Percentiles rank a stretch among this genome's conserved stretches.
phyloP scores from a whole-genome alignment of 2,797 vertebrate species.

The Pantherophis alleghaniensis region DNA sequence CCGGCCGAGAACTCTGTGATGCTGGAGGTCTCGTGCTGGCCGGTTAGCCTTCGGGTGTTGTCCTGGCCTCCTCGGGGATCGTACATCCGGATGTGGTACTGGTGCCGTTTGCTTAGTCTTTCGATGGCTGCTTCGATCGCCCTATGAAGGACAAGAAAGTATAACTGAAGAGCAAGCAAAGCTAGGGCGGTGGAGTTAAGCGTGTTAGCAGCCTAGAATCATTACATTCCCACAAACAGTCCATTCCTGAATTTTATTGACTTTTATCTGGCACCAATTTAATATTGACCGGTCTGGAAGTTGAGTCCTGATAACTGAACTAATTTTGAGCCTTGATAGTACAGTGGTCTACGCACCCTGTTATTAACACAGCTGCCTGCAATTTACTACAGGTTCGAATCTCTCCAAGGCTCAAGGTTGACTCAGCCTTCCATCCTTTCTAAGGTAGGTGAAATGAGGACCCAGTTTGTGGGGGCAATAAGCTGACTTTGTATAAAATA shows the following conservation, averaged over 20 bases:
- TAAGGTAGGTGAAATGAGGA: no score
- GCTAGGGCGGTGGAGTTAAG: not conserved
- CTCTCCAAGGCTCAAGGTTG: no score
- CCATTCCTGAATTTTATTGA: not conserved
- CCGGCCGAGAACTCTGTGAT: constrained; percentile 79
- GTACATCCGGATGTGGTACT: constrained; percentile 79
- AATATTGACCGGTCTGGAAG: not conserved
- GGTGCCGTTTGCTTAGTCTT: constrained; percentile 76
- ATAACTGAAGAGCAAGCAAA: not conserved
- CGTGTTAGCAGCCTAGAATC: not conserved
- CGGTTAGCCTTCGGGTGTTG: constrained; percentile 83
- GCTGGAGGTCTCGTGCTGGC: constrained; percentile 79
- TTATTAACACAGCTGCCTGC: no score
- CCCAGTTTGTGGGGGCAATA: no score
- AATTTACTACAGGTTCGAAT: no score
- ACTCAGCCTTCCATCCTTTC: no score
- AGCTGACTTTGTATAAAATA: no score
- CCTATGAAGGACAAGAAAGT: constrained; percentile 57
- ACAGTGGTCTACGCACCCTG: no score
- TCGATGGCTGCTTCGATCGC: constrained; percentile 80
- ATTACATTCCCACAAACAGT: not conserved
- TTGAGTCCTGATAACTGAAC: no score
- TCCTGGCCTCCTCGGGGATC: constrained; percentile 80
- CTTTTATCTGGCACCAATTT: not conserved
- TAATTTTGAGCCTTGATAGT: no score